Conservation (phyloP, 1,140 invertebrate genomes). For the Prorops nasuta region DNA sequence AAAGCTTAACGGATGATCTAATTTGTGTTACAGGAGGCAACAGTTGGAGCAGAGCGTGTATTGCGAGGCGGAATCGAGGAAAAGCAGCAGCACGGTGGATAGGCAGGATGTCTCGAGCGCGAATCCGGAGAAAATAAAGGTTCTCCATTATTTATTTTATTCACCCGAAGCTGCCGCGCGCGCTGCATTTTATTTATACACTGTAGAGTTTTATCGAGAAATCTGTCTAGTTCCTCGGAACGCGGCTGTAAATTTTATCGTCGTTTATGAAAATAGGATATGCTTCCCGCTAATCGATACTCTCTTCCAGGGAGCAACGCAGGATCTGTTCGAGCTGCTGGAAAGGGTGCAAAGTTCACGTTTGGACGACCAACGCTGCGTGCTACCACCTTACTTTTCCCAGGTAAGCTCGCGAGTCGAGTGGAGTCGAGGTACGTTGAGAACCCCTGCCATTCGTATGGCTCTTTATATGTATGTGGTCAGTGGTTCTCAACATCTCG, state of each 20-base stretch:
- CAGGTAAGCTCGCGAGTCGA: constrained; percentile 68
- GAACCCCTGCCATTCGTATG: too few relatives aligned
- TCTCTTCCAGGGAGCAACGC: constrained; percentile 65
- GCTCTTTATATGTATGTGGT: too few relatives aligned
- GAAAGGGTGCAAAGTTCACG: constrained; percentile 89
- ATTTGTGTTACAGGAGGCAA: constrained; percentile 43
- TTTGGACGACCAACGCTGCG: constrained; percentile 92
- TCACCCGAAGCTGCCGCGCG: neutral
- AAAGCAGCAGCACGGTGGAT: constrained; percentile 35
- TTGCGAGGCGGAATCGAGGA: constrained; percentile 43
- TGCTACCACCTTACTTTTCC: constrained; percentile 81
- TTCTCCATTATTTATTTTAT: constrained; percentile 10
- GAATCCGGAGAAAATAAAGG: constrained; percentile 40
- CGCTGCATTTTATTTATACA: too few relatives aligned
- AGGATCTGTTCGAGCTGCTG: constrained; percentile 85
- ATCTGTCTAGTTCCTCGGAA: too few relatives aligned
- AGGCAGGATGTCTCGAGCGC: constrained; percentile 38
- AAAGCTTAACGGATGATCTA: too few relatives aligned
- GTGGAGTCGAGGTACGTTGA: too few relatives aligned
- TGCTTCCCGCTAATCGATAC: too few relatives aligned
- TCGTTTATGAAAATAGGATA: too few relatives aligned
- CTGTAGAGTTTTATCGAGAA: constrained; percentile 3
- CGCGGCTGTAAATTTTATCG: too few relatives aligned
- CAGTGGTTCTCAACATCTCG: too few relatives aligned
- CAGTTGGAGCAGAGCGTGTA: constrained; percentile 53